Evolutionary conservation across 2,113 vertebrate species (phyloP), one percentile per base, ranked within the genome.

Genomic region (Edolisoma coerulescens): DNA sequence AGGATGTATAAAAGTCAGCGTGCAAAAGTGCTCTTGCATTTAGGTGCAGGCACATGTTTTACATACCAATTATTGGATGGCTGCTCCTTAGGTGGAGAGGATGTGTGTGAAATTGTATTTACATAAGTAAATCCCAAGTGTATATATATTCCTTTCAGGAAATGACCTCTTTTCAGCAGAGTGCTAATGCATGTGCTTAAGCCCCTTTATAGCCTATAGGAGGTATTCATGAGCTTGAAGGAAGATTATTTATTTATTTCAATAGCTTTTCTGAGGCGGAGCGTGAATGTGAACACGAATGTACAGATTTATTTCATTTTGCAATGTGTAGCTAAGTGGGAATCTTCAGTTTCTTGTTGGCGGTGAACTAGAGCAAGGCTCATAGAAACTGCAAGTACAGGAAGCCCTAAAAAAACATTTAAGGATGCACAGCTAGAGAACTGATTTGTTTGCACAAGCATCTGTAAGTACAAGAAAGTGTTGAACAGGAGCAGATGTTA

Each of bases 131-230:
- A 92, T 90, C 88, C 85, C 64, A 3, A 74, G 88, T 78, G 88
- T 39, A 39, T 93, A 82, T 91, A 93, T 92, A 81, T 88, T 89
- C 83, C 76, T 92, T 94, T 94, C 92, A 96, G 90, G 96, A 96
- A 97, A 94, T 96, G 83, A 93, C 86, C 88, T 94, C 93, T 96
- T 90, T 92, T 96, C 95, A 93, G 83, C 69, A 20, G 56, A 93
- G 90, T 75, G 80, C 90, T 94, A 93, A 95, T 92, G 86, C 88
- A 65, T 88, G 76, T 93, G 86, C 93, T 92, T 92, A 95, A 96
- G 65, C 61, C 45, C 76, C 77, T 89, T 93, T 78, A 78, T 49
- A 84, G 92, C 69, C 52, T 73, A 84, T 75, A 60, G 90, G 73
- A 95, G 80, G 69, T 87, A 95, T 95, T 92, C 75, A 68, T 47